Conservation (phyloP, 2,113 vertebrate genomes). For the Chaenogobius annularis region DNA sequence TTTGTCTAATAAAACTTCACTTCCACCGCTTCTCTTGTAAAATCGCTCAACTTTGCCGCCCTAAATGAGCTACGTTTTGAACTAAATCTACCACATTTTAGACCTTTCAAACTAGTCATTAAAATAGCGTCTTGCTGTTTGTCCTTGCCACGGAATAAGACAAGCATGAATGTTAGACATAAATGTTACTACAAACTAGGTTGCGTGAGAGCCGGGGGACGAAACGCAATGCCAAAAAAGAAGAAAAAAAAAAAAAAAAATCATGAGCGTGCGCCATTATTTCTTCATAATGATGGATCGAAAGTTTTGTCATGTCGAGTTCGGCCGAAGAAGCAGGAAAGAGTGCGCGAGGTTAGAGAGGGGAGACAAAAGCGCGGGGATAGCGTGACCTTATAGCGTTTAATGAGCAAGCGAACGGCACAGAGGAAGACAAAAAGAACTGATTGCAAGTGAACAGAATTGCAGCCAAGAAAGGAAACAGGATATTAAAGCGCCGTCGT, state of each 20-base stretch:
- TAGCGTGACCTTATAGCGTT: conserved; percentile 54
- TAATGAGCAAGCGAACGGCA: conserved; percentile 59
- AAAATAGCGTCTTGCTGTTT: conserved; percentile 37
- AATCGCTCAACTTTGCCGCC: conserved; percentile 20
- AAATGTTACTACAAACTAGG: conserved; percentile 58
- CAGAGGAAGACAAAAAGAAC: conserved; percentile 42
- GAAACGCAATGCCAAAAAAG: conserved; percentile 51
- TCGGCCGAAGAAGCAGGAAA: conserved; percentile 47
- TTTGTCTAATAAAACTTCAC: neutral
- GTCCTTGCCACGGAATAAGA: conserved; percentile 62
- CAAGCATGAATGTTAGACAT: conserved; percentile 70
- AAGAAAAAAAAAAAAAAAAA: neutral
- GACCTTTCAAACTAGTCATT: conserved; percentile 58
- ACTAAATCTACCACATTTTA: conserved; percentile 48
- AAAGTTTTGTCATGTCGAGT: conserved; percentile 56
- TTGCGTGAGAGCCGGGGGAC: conserved; percentile 46
- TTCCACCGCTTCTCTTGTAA: neutral
- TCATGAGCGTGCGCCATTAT: conserved; percentile 64
- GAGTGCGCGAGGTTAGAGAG: conserved; percentile 47
- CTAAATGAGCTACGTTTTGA: conserved; percentile 50
- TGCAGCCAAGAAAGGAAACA: conserved; percentile 23
- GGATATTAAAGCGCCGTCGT: conserved; percentile 25
- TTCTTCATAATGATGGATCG: conserved; percentile 61
- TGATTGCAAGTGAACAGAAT: conserved; percentile 33
- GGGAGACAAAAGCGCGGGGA: conserved; percentile 47